Base-by-base conservation (phyloP, 2,113 vertebrate genomes). In the Ramphastos sulfuratus region DNA sequence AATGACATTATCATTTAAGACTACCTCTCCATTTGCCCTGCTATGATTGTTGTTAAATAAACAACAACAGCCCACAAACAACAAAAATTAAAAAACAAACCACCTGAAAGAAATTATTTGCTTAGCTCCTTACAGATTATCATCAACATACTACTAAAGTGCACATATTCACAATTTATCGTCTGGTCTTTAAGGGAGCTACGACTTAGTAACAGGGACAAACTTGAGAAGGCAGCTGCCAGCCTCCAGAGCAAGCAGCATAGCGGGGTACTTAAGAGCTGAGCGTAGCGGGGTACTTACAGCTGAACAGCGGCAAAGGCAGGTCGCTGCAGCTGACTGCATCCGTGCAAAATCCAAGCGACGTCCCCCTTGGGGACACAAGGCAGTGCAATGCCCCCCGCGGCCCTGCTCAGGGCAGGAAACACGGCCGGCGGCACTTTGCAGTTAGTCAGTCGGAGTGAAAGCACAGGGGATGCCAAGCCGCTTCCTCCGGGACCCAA, bases 311-410 rank as follows among this genome's bases (percentile, higher is more conserved):
- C 2, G 37, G 44, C 77, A 19, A 12, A 10, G 28, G 6, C 66
- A 1, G 3, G 5, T 39, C 90, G 23, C 13, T 31, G 4, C 33
- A 3, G 44, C 72, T 1, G 23, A 4, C 59, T 0, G 46, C 64
- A 4, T 1, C 76, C 46, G 16, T 0, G 64, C 72, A 0, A 9
- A 1, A 0, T 2, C 48, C 85, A 0, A 5, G 56, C 15, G 50
- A 10, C 76, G 0, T 1, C 1, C 4, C 46, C 72, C 37, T 0
- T 1, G 35, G 60, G 1, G 33, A 35, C 54, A 60, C 10, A 11
- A 2, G 39, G 11, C 20, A 31, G 27, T 63, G 44, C 77, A 4
- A 4, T 0, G 48, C 35, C 30, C 67, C 10, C 39, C 18, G 15
- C 12, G 15, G 39, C 79, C 21, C 70, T 8, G 48, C 6, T 56